phyloP scores from a whole-genome alignment of 2,113 vertebrate species.

The Oreotrochilus melanogaster region DNA sequence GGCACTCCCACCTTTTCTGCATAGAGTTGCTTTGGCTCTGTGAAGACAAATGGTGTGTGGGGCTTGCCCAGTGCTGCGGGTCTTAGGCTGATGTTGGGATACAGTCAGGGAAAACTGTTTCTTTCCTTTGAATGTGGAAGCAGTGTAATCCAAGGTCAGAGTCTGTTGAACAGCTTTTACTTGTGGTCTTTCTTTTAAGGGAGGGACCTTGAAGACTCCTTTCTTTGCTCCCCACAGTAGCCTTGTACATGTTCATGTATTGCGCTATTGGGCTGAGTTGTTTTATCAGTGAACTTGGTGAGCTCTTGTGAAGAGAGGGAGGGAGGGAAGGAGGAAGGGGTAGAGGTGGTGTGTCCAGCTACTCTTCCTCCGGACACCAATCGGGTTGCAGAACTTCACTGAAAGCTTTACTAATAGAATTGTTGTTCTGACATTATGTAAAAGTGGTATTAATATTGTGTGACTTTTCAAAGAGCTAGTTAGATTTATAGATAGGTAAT shows the following conservation, averaged over 20 bases:
- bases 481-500: constrained; percentile 75
- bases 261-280: constrained; percentile 35
- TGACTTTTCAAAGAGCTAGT: constrained; percentile 75
- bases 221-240: constrained; percentile 62
- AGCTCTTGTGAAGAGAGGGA: constrained; percentile 54
- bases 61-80: neutral
- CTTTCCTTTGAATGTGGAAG: constrained; percentile 61
- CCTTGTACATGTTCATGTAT: constrained; percentile 39
- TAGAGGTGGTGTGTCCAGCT: constrained; percentile 41
- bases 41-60: neutral
- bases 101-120: constrained; percentile 71
- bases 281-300: constrained; percentile 53
- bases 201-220: constrained; percentile 27
- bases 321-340: constrained; percentile 33
- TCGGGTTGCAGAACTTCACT: constrained; percentile 71
- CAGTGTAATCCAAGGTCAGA: constrained; percentile 64
- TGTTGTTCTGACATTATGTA: constrained; percentile 76
- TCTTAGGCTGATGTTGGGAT: constrained; percentile 58
- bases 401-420: constrained; percentile 79
- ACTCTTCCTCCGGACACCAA: constrained; percentile 32
- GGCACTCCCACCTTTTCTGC: constrained; percentile 43
- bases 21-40: constrained; percentile 33
- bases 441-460: constrained; percentile 78
- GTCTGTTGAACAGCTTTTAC: constrained; percentile 59
- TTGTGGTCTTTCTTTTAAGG: neutral